A percentile compares a stretch with the other conserved stretches of the same genome.
phyloP scores from a whole-genome alignment of 2,113 vertebrate species.

The Amia ocellicauda region DNA sequence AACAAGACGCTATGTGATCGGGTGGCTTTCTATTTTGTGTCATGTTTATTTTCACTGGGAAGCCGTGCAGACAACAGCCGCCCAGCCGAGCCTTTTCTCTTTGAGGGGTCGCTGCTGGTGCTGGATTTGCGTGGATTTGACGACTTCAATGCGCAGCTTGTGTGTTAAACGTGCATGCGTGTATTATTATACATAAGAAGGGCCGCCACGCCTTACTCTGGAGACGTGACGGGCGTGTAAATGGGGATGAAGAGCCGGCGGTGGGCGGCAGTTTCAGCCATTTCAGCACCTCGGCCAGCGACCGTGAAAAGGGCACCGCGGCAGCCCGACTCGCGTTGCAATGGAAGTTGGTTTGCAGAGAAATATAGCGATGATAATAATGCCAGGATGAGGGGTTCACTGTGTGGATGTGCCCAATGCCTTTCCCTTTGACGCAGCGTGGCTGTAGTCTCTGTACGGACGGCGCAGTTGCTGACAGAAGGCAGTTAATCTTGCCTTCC shows the following conservation, averaged over 20 bases:
- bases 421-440: slow-evolving; percentile 21
- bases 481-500: not conserved
- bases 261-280: slow-evolving; percentile 58
- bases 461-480: slow-evolving; percentile 10
- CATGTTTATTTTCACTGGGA: not conserved
- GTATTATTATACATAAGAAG: no score
- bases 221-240: slow-evolving; percentile 37
- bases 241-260: slow-evolving; percentile 38
- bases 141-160: not conserved
- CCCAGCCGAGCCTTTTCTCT: not conserved
- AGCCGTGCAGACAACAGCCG: not conserved
- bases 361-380: not conserved
- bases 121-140: not conserved
- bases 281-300: slow-evolving; percentile 58
- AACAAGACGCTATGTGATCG: no score
- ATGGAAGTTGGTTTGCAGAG: not conserved
- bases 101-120: no score
- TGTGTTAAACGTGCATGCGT: no score
- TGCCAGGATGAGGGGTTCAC: not conserved
- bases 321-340: not conserved
- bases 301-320: not conserved
- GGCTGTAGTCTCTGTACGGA: slow-evolving; percentile 8
- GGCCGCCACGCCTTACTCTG: not conserved
- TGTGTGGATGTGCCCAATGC: not conserved
- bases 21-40: not conserved